A percentile compares a stretch with the other conserved stretches of the same genome.
phyloP scores from a whole-genome alignment of 2,888 invertebrate genomes.

The Lithophane leautieri region DNA sequence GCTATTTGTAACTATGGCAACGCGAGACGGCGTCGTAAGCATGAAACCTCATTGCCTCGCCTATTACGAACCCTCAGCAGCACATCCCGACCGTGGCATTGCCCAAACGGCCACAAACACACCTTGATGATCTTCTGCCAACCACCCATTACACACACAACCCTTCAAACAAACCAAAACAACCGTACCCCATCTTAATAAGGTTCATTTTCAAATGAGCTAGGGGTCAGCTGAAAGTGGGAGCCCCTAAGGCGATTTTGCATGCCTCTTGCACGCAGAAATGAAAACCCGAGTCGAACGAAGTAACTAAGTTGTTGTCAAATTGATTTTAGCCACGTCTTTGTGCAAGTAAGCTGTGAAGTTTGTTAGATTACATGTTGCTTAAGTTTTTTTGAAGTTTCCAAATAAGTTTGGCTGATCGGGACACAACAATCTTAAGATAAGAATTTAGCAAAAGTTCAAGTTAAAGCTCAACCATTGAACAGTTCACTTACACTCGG shows the following conservation, averaged over 20 bases:
- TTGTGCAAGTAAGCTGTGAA: conserved; percentile 54
- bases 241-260: conserved; percentile 74
- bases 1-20: conserved; percentile 58
- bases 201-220: conserved; percentile 20
- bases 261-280: conserved; percentile 79
- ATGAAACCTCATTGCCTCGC: conserved; percentile 72
- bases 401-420: neutral
- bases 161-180: neutral
- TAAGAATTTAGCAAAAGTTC: neutral
- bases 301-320: conserved; percentile 73
- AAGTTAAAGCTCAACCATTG: neutral
- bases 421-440: neutral
- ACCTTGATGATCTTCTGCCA: conserved; percentile 59
- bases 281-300: conserved; percentile 77
- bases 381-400: conserved; percentile 8
- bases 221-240: conserved; percentile 58
- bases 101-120: conserved; percentile 67
- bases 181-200: neutral
- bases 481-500: neutral
- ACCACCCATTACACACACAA: conserved; percentile 28
- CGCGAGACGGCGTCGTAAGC: conserved; percentile 55
- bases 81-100: conserved; percentile 54
- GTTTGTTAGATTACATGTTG: conserved; percentile 49
- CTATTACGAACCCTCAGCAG: conserved; percentile 73
- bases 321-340: conserved; percentile 70